Evolutionary conservation across 2,888 invertebrate genomes (phyloP), one percentile per base, ranked within the genome.

Genomic region (Megaustenia siamemsis): DNA sequence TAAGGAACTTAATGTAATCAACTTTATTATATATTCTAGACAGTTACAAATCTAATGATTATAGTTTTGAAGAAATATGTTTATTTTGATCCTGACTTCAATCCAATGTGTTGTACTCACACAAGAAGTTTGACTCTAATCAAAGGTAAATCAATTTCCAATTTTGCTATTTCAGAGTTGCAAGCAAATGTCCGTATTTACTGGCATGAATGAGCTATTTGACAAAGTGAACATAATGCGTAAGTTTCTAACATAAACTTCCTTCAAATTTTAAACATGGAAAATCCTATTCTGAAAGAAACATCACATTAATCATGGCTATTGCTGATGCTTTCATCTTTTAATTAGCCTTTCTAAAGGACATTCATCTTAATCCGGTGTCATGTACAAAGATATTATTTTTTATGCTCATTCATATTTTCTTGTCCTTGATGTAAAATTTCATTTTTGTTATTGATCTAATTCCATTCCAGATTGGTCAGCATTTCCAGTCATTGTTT

Each of bases 121-220:
- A n/a, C n/a, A n/a, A n/a, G n/a, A n/a, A n/a, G n/a, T n/a, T n/a
- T n/a, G n/a, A n/a, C n/a, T n/a, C n/a, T n/a, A n/a, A n/a, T n/a
- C n/a, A n/a, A n/a, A n/a, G n/a, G n/a, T n/a, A n/a, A n/a, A n/a
- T n/a, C n/a, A n/a, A n/a, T n/a, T n/a, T n/a, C n/a, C n/a, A n/a
- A 24, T 60, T 24, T 18, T 24, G 38, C 53, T 0, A 18, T 73
- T 73, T 73, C 73, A 82, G 82, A 82, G 82, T n/a, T 82, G 82
- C 60, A 82, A 94, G 87, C 93, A 94, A 85, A 84, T 94, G 63
- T 92, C 93, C 83, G 91, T 92, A 6, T 79, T 94, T 53, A 91
- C 93, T 12, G 86, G 88, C 45, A 87, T 93, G 32, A 90, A 90
- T 32, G 89, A 91, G 4, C 84, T 86, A 32, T 89, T 91, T 53